Percentiles rank a stretch among this genome's conserved stretches.
Conservation (phyloP, 2,797 vertebrate species). For the Chromis chromis region DNA sequence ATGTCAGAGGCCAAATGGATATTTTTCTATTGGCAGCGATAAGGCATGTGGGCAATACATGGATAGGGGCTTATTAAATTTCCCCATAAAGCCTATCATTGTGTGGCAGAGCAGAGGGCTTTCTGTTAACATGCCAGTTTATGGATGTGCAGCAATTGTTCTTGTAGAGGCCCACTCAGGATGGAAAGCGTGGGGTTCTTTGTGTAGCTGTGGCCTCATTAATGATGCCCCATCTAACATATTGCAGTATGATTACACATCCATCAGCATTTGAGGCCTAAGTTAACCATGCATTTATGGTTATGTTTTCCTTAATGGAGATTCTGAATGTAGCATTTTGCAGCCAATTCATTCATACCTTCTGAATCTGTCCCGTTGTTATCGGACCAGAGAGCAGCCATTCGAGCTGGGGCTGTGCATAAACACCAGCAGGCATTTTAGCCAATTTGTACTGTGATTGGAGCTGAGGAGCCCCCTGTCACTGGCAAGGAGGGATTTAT, state of each 20-base stretch:
- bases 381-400: slow-evolving; percentile 25
- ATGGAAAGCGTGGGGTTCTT: slow-evolving; percentile 15
- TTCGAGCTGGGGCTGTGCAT: slow-evolving; percentile 47
- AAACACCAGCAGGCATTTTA: slow-evolving; percentile 65
- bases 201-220: slow-evolving; percentile 43
- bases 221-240: slow-evolving; percentile 48
- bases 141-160: slow-evolving; percentile 50
- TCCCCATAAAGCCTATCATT: slow-evolving; percentile 73
- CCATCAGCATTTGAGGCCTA: slow-evolving; percentile 26
- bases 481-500: slow-evolving; percentile 71
- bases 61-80: slow-evolving; percentile 72
- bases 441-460: slow-evolving; percentile 67
- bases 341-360: slow-evolving; percentile 28
- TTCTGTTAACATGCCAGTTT: slow-evolving; percentile 71
- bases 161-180: slow-evolving; percentile 23
- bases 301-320: not conserved
- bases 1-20: slow-evolving; percentile 72
- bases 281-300: slow-evolving; percentile 9
- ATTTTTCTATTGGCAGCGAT: slow-evolving; percentile 74
- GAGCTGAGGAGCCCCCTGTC: slow-evolving; percentile 68
- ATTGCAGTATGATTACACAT: slow-evolving; percentile 26
- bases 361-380: slow-evolving; percentile 22
- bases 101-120: slow-evolving; percentile 67
- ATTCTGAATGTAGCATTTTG: slow-evolving; percentile 4
- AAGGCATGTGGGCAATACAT: slow-evolving; percentile 70